Base-by-base conservation (phyloP, 2,113 vertebrate genomes). In the Riparia riparia region DNA sequence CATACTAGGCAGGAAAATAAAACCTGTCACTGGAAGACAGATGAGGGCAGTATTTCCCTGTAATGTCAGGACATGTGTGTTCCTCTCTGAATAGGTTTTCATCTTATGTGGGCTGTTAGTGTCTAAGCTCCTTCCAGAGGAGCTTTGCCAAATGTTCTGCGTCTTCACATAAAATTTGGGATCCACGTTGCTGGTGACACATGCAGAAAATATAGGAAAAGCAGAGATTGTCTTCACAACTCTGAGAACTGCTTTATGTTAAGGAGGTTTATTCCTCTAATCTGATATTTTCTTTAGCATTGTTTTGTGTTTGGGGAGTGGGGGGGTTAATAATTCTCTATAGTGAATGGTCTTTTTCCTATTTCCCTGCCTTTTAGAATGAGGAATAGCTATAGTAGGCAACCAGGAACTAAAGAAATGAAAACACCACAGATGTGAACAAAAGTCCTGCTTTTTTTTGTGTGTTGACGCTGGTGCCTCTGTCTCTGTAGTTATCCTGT, bases 11-110 rank as follows among this genome's bases (percentile, higher is more conserved):
- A 93, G 77, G 72, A 81, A 92, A 96, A 89, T 42, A 83, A 86
- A 94, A 32, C 9, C 51, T 66, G 60, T 86, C 91, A 50, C 69
- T 53, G 12, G n/a, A 73, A 94, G 89, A 95, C 87, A 84, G 89
- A 89, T 45, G 91, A 89, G 96, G 95, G 96, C 95, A 95, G 95
- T 54, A 84, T 95, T 91, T 89, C 81, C 72, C 81, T 45, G 26
- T 53, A 83, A 61, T 58, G 71, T 61, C 45, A 81, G 71, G 37
- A 61, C 28, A 76, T 11, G 17, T 6, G 6, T 53, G 50, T 13
- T 89, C 45, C 28, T 64, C 53, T 49, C 60, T 13, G 37, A 70
- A 39, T 2, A 83, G 42, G 10, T 91, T 89, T 91, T 86, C 69
- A 24, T 84, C 39, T 70, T 39, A 24, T 1, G 5, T 31, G 68